Percentiles rank a stretch among this genome's conserved stretches.
Conservation (phyloP, 2,797 vertebrate species). For the Hephaestus fuliginosus region DNA sequence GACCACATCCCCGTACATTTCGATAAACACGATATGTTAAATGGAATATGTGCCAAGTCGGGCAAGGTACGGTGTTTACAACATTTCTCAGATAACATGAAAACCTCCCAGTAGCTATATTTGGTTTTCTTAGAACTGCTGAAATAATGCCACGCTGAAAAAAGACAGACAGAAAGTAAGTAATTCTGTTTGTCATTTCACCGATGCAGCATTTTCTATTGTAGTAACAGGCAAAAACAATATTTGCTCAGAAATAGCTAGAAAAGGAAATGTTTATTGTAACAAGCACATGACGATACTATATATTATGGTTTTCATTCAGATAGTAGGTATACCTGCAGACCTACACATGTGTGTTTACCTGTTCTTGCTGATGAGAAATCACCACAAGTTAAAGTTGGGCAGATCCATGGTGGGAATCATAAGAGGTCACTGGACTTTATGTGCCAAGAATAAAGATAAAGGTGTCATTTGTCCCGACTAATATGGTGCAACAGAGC, state of each 20-base stretch:
- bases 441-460: background rate
- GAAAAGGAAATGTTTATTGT: background rate
- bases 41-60: background rate
- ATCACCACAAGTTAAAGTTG: background rate
- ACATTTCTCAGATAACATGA: slow-evolving; percentile 16
- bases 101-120: slow-evolving; percentile 4
- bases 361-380: background rate
- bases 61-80: background rate
- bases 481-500: background rate
- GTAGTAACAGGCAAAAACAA: background rate
- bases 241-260: background rate
- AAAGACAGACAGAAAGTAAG: background rate
- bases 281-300: background rate
- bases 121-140: background rate
- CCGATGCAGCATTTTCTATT: background rate
- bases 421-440: background rate
- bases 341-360: slow-evolving; percentile 1
- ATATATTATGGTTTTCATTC: background rate
- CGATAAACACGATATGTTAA: slow-evolving; percentile 1
- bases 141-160: background rate
- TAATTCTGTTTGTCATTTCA: background rate
- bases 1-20: background rate
- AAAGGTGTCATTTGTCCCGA: background rate
- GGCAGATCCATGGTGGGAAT: background rate
- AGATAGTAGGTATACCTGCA: background rate